Base-by-base conservation (phyloP, 2,797 vertebrate species). In the Diceros bicornis region DNA sequence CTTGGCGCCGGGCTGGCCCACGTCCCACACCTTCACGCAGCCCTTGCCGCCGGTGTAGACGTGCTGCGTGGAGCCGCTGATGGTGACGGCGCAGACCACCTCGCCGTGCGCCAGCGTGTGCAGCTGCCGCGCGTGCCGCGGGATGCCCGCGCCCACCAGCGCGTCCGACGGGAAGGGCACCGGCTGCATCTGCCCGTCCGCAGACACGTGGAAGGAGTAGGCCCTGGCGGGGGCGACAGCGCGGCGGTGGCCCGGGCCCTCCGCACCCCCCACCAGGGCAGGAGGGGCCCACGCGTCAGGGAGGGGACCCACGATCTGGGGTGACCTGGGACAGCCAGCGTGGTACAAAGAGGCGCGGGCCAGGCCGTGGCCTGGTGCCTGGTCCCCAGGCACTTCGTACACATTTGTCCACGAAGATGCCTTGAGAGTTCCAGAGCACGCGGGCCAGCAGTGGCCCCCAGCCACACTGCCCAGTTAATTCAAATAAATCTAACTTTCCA, bases 21-120 rank as follows among this genome's bases (percentile, higher is more conserved):
- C 99, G 41, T 99, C 99, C 99, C 99, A 99, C 97, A 99, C 99
- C 97, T 99, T 99, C 85, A 99, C 99, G 0, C 99, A 99, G 97
- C 99, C 99, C 97, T 99, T 99, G 97, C 99, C 99, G 18, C 99
- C 99, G 0, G 99, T 99, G 98, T 99, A 99, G 97, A 99, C 99
- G 1, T 99, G 99, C 0, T 94, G 98, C 0, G 99, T 99, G 97
- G 99, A 99, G 95, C 97, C 98, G 97, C 99, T 99, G 98, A 99
- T 99, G 98, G 99, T 99, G 97, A 99, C 99, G 0, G 99, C 99
- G 0, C 99, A 99, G 79, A 99, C 99, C 97, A 99, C 99, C 96
- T 99, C 99, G 0, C 99, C 99, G 0, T 99, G 99, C 68, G 85
- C 98, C 97, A 99, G 98, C 2, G 98, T 99, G 98, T 99, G 99